Evolutionary conservation across 2,888 invertebrate species (phyloP), one percentile per base, ranked within the genome.

Genomic region (Hybos culiciformis): DNA sequence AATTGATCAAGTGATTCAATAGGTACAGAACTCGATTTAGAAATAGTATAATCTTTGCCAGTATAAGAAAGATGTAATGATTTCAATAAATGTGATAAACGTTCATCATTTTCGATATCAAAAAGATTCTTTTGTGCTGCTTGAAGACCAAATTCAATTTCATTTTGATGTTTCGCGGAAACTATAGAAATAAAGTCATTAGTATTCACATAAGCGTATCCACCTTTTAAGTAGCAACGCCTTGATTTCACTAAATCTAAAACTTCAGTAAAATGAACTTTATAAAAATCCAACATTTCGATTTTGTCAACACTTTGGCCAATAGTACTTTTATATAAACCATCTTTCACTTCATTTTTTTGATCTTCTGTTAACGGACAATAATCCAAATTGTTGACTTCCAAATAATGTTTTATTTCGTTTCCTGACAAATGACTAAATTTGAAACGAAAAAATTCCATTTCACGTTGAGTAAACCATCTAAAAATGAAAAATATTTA

Each of bases 381-480:
- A 53, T 83, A 84, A 46, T 74, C 12, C 3, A 90, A 63, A 48
- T 78, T 72, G 58, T 83, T 82, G 4, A 73, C 56, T 49, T 71
- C 69, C 46, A 91, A 70, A 56, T 90, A 83, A 36, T 69, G 62
- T 42, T 74, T 72, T 7, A 83, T 71, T 52, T 80, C 78, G 2
- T 46, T 21, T 5, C 56, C 49, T 42, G 70, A 71, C 56, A 83
- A 69, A 1, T 71, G 70, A n/a, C 70, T 65, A 60, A 87, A 85
- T 56, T 83, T 75, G 59, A 83, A 76, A 58, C 79, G 80, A 57
- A 98, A 94, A 42, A 94, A 70, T 57, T 97, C 96, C 47, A 85
- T 64, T 70, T 98, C 98, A 51, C 87, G 78, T 17, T 76, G 69
- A 12, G 93, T 69, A 59, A 93, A 92, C 96, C 97, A 97, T 46